Evolutionary conservation across 2,797 vertebrate genomes (phyloP), one percentile per base, ranked within the genome.

Genomic region (Clarias fuscus): DNA sequence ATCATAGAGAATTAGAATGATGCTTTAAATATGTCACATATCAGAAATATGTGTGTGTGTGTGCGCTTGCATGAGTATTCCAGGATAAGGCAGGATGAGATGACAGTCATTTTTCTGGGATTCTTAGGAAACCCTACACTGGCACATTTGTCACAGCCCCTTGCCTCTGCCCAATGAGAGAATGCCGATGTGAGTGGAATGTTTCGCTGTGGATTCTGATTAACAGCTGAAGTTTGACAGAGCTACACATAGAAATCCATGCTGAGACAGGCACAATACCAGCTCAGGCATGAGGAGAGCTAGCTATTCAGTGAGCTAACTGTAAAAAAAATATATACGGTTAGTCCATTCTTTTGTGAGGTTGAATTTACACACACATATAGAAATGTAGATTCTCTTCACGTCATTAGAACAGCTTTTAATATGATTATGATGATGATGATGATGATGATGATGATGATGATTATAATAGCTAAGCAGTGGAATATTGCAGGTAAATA

Each of bases 261-360:
- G 68, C 68, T 59, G 61, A 90, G 64, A 87, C 78, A 86, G 59
- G 53, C 62, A 68, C 22, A 22, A 56, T 67, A 59, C 64, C 80
- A 64, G 80, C 82, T 30, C 76, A 72, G 61, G 73, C 61, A 75
- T 58, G 72, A 85, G 22, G 72, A 64, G 72, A 43, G 77, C 37
- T 82, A 82, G 58, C 30, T 84, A 43, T 58, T 73, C 5, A 24
- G 65, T 58, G 75, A 80, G 40, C 24, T 71, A 61, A 67, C 14
- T 48, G 15, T 71, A 62, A 75, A 81, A 40, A 86, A 56, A 43
- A 37, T 37, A 4, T 37, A 37, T 37, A 37, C 4, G 37, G 40
- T 48, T 73, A 24, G 13, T n/a, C 30, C 30, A 37, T 8, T 13
- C 33, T 37, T 4, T 18, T 37, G 3, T 70, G 18, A 70, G 33